A percentile compares a stretch with the other conserved stretches of the same genome.
Evolutionary conservation across 1,140 invertebrate genomes (phyloP).

Genomic region (Bombus huntii): DNA sequence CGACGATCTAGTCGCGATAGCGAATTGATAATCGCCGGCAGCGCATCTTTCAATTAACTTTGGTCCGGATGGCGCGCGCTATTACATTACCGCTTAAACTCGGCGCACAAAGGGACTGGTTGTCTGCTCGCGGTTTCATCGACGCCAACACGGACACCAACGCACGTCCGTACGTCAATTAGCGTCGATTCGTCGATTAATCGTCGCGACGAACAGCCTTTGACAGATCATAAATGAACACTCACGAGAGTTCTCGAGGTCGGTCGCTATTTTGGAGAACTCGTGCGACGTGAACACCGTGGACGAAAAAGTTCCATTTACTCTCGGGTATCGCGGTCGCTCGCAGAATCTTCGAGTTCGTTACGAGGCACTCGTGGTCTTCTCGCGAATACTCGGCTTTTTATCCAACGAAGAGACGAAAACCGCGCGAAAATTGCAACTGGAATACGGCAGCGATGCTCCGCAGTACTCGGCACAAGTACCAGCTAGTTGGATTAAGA

Average conservation of each 20-base stretch:
- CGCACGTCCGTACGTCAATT: neutral
- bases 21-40: conserved; percentile 45
- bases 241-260: neutral
- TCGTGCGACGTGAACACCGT: too few species aligned
- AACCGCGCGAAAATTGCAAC: neutral
- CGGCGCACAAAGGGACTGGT: neutral
- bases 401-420: neutral
- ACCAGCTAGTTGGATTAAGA: conserved; percentile 39
- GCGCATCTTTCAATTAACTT: conserved; percentile 48
- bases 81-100: conserved; percentile 37
- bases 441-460: conserved; percentile 5
- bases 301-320: neutral
- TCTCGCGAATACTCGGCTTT: neutral
- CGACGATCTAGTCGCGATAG: conserved; percentile 11
- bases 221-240: too few species aligned
- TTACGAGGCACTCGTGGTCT: neutral
- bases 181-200: neutral
- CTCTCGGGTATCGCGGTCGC: too few species aligned
- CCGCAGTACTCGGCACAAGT: conserved; percentile 42
- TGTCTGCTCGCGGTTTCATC: conserved; percentile 12
- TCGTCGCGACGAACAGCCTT: neutral
- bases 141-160: neutral
- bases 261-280: conserved; percentile 5
- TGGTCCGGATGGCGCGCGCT: conserved; percentile 34
- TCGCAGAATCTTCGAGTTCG: neutral